Conservation (phyloP, 2,888 invertebrate genomes). For the Ecliptopera silaceata region DNA sequence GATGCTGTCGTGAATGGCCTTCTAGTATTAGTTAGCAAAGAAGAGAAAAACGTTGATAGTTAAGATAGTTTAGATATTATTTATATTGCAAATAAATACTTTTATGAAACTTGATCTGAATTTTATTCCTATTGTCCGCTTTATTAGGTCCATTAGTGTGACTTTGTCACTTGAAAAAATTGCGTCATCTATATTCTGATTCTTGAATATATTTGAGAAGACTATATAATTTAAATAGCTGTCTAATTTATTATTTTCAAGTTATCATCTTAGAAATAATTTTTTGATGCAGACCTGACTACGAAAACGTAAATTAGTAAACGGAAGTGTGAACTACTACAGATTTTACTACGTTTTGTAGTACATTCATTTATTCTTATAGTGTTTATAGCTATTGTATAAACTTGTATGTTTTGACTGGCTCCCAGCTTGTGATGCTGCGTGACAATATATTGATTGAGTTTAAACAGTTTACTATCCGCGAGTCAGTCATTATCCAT, state of each 20-base stretch:
- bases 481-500: slow-evolving; percentile 26
- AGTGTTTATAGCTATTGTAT: slow-evolving; percentile 5
- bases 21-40: slow-evolving; percentile 70
- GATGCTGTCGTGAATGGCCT: slow-evolving; percentile 73
- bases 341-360: slow-evolving; percentile 5
- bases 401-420: slow-evolving; percentile 8
- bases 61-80: slow-evolving; percentile 59
- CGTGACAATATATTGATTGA: slow-evolving; percentile 19
- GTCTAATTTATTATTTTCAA: slow-evolving; percentile 20
- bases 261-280: neutral
- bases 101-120: slow-evolving; percentile 50
- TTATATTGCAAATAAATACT: slow-evolving; percentile 63
- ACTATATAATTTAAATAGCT: slow-evolving; percentile 16
- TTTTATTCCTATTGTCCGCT: slow-evolving; percentile 36
- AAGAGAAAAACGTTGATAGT: slow-evolving; percentile 66
- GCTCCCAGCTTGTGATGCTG: slow-evolving; percentile 27
- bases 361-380: slow-evolving; percentile 13
- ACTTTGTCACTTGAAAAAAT: slow-evolving; percentile 25
- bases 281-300: slow-evolving; percentile 2
- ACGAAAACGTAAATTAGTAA: slow-evolving; percentile 8
- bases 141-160: slow-evolving; percentile 19
- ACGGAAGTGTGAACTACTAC: slow-evolving; percentile 3
- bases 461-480: slow-evolving; percentile 5
- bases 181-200: slow-evolving; percentile 35
- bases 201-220: slow-evolving; percentile 22